Percentiles rank a stretch among this genome's conserved stretches.
Conservation (phyloP, 2,113 vertebrate species). For the Thermophis baileyi region DNA sequence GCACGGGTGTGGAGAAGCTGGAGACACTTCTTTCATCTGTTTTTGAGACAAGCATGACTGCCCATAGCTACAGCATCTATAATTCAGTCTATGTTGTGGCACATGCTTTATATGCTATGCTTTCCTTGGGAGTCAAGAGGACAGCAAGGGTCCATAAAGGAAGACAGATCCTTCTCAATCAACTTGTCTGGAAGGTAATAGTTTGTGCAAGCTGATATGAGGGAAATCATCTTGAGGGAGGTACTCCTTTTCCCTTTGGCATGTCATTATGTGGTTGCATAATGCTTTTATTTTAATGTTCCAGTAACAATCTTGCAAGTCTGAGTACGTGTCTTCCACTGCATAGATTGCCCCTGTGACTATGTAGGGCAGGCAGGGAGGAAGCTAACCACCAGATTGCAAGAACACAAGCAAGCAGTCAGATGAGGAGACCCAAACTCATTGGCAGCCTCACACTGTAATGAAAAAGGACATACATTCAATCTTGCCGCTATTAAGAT, state of each 20-base stretch:
- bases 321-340: neutral
- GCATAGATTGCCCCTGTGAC: neutral
- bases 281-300: neutral
- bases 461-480: neutral
- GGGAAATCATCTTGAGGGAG: neutral
- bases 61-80: neutral
- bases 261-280: neutral
- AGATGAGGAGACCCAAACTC: neutral
- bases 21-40: neutral
- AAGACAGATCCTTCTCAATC: neutral
- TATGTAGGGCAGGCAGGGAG: neutral
- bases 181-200: neutral
- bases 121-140: neutral
- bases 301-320: neutral
- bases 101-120: neutral
- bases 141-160: neutral
- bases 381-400: neutral
- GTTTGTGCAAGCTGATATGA: neutral
- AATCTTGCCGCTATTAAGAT: neutral
- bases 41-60: neutral
- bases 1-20: neutral
- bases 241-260: neutral
- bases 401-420: neutral
- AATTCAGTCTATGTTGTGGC: constrained; percentile 9
- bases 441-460: neutral